Percentiles rank a stretch among this genome's conserved stretches.
Conservation (phyloP, 2,888 invertebrate species). For the Darwinula stevensoni region DNA sequence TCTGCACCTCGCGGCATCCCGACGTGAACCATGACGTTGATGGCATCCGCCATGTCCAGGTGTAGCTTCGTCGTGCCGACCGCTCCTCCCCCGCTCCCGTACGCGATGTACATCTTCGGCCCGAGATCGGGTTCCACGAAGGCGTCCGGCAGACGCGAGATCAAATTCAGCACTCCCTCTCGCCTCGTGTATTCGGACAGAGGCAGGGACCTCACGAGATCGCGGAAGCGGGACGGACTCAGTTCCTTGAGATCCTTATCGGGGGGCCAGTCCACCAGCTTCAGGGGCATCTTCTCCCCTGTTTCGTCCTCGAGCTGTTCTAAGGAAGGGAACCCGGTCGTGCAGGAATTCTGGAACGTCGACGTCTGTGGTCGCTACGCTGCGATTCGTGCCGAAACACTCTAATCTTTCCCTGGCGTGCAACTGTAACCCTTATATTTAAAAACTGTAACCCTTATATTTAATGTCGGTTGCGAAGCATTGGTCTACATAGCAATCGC, state of each 20-base stretch:
- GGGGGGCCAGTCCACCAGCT: conserved; percentile 92
- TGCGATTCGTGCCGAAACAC: too few species aligned
- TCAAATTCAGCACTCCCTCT: conserved; percentile 20
- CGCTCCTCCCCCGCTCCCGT: conserved; percentile 49
- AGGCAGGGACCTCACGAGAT: conserved; percentile 65
- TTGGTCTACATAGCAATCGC: too few species aligned
- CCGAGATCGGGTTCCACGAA: conserved; percentile 78
- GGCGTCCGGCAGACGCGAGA: conserved; percentile 20
- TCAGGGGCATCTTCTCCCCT: conserved; percentile 43
- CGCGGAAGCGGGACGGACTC: conserved; percentile 38
- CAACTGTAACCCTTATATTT: too few species aligned
- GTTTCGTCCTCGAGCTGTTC: conserved; percentile 14
- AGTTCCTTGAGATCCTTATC: conserved; percentile 77
- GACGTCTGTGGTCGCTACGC: too few species aligned
- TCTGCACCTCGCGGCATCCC: conserved; percentile 20
- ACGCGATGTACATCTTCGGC: conserved; percentile 96
- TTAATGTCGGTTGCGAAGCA: too few species aligned
- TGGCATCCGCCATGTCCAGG: conserved; percentile 85
- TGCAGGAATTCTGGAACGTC: too few species aligned
- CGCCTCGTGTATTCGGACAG: conserved; percentile 41
- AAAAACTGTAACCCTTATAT: too few species aligned
- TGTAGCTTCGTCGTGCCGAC: conserved; percentile 90
- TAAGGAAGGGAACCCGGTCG: too few species aligned
- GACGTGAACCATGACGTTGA: conserved; percentile 89
- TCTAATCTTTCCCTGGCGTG: too few species aligned